These are phyloP conservation scores for Cyclargus thomasi DNA, from an alignment of 1,140 invertebrate species.

Conservation along the genomic window DNA sequence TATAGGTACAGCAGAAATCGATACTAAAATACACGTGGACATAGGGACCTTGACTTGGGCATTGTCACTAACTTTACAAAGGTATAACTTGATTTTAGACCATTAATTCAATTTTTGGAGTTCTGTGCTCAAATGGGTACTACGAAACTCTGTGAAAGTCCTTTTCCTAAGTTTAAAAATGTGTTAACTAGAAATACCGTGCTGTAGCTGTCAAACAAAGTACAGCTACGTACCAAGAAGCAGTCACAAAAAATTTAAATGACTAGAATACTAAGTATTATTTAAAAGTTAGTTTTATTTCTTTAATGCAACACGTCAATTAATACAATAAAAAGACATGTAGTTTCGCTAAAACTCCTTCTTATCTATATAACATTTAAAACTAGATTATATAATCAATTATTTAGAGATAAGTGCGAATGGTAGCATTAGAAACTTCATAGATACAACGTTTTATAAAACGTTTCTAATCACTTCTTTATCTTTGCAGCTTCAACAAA, in stretches of 20 bases:
- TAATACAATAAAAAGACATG: background rate
- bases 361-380: slow-evolving; percentile 5
- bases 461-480: slow-evolving; percentile 28
- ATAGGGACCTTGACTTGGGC: background rate
- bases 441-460: background rate
- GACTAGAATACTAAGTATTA: too few species aligned
- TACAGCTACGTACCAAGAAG: too few species aligned
- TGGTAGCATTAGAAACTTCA: background rate
- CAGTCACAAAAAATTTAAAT: too few species aligned
- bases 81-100: background rate
- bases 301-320: too few species aligned
- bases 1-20: background rate
- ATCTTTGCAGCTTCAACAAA: slow-evolving; percentile 36
- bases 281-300: too few species aligned
- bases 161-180: too few species aligned
- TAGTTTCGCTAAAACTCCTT: background rate
- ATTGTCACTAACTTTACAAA: background rate
- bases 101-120: background rate
- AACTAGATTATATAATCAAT: slow-evolving; percentile 13
- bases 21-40: background rate
- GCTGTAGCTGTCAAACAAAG: too few species aligned
- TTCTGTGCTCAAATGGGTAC: too few species aligned
- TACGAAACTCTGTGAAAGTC: too few species aligned
- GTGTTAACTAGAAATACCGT: too few species aligned
- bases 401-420: background rate